A percentile compares a stretch with the other conserved stretches of the same genome.
phyloP scores from a whole-genome alignment of 1,140 invertebrate species.

The Atta cephalotes region DNA sequence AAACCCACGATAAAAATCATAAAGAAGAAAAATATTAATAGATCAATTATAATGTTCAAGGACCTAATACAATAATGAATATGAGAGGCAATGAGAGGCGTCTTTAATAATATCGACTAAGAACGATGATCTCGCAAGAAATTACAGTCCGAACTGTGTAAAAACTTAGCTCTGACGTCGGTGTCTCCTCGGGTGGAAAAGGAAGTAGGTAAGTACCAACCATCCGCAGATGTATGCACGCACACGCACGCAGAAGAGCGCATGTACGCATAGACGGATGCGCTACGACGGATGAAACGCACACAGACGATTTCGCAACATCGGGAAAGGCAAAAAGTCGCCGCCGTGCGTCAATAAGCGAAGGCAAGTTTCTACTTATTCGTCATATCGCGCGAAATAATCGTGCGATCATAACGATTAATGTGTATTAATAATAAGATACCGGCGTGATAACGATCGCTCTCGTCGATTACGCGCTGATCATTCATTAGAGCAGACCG shows the following conservation, averaged over 20 bases:
- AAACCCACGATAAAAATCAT: background rate
- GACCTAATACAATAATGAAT: background rate
- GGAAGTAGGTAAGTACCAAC: conserved; percentile 56
- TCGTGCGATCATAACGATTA: background rate
- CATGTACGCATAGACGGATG: background rate
- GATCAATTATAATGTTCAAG: background rate
- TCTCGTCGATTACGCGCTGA: conserved; percentile 14
- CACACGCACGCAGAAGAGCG: background rate
- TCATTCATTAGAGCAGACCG: conserved; percentile 11
- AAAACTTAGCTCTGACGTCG: conserved; percentile 19
- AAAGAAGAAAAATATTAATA: background rate
- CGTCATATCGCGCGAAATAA: background rate
- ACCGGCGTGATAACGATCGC: conserved; percentile 26
- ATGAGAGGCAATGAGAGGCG: no score
- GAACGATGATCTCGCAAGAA: conserved; percentile 34
- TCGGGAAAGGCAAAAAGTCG: conserved; percentile 7
- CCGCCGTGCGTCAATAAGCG: conserved; percentile 1
- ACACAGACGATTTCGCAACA: conserved; percentile 30
- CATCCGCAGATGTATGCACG: background rate
- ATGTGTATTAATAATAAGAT: conserved; percentile 40
- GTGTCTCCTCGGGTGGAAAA: conserved; percentile 38
- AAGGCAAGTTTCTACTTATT: background rate
- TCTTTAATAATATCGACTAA: background rate
- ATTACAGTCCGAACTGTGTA: background rate
- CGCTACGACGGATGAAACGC: background rate